These are phyloP conservation scores for Acanthococcus lagerstroemiae DNA, from an alignment of 2,888 invertebrate species.

Conservation along the genomic window DNA sequence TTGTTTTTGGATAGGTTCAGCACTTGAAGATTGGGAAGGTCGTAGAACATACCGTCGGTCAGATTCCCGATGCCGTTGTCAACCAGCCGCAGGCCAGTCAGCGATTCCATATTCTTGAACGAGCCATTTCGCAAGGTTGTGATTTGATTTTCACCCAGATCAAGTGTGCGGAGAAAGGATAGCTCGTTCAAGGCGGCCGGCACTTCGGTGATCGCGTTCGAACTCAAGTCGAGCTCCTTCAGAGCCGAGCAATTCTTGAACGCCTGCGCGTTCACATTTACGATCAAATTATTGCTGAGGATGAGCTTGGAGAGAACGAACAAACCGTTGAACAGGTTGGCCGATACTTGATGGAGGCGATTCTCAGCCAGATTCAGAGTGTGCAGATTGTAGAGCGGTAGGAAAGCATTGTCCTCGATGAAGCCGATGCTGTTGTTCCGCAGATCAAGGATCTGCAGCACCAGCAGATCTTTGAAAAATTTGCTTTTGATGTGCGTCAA, in stretches of 20 bases:
- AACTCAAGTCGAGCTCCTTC: conserved; percentile 79
- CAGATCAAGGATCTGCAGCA: conserved; percentile 73
- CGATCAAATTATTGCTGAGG: conserved; percentile 73
- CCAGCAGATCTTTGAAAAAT: conserved; percentile 77
- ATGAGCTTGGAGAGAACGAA: conserved; percentile 74
- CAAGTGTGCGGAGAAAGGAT: conserved; percentile 73
- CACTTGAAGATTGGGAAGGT: conserved; percentile 71
- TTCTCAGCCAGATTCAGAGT: conserved; percentile 83
- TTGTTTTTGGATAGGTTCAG: conserved; percentile 83
- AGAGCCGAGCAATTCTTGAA: conserved; percentile 80
- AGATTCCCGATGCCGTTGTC: conserved; percentile 82
- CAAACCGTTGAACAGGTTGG: conserved; percentile 70
- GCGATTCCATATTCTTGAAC: conserved; percentile 71
- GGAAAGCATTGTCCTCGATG: conserved; percentile 76
- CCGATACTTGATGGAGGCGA: conserved; percentile 66
- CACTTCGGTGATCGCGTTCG: conserved; percentile 69
- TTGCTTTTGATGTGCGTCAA: conserved; percentile 70
- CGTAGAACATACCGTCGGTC: conserved; percentile 76
- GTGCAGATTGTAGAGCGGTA: conserved; percentile 78
- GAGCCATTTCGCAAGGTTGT: conserved; percentile 71
- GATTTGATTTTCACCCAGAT: conserved; percentile 86
- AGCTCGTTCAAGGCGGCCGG: conserved; percentile 74
- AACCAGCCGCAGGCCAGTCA: conserved; percentile 77
- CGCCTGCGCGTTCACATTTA: conserved; percentile 65
- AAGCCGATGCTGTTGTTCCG: conserved; percentile 81